Conservation (phyloP, 2,113 vertebrate genomes). For the Xenopus borealis region DNA sequence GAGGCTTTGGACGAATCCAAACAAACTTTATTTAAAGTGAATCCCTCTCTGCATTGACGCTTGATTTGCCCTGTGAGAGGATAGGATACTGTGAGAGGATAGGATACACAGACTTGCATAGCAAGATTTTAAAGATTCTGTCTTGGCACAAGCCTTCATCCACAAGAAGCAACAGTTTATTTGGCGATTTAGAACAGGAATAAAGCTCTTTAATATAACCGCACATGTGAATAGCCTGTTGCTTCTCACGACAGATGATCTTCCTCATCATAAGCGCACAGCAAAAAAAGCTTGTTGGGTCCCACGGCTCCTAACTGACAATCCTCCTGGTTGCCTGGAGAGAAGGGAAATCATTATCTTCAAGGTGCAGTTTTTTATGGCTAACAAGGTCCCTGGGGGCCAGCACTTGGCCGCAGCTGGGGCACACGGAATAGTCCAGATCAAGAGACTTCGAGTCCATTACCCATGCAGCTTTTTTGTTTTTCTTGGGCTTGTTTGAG, state of each 20-base stretch:
- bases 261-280: conserved; percentile 2
- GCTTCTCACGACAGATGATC: neutral
- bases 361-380: conserved; percentile 83
- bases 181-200: conserved; percentile 7
- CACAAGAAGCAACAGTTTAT: neutral
- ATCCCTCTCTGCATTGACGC: neutral
- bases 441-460: conserved; percentile 56
- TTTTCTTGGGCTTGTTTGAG: conserved; percentile 74
- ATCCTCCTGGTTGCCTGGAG: conserved; percentile 88
- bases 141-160: neutral
- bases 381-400: conserved; percentile 78
- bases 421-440: conserved; percentile 87
- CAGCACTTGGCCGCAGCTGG: conserved; percentile 89
- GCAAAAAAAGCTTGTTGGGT: neutral
- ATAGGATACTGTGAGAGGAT: neutral
- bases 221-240: no score
- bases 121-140: neutral
- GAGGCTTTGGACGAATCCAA: neutral
- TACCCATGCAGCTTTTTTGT: conserved; percentile 83
- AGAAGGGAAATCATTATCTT: conserved; percentile 89
- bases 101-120: neutral
- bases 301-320: conserved; percentile 72
- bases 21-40: neutral
- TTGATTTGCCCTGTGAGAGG: no score
- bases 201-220: conserved; percentile 3